These are phyloP conservation scores for Phalera bucephala DNA, from an alignment of 2,888 invertebrate species.

Conservation along the genomic window DNA sequence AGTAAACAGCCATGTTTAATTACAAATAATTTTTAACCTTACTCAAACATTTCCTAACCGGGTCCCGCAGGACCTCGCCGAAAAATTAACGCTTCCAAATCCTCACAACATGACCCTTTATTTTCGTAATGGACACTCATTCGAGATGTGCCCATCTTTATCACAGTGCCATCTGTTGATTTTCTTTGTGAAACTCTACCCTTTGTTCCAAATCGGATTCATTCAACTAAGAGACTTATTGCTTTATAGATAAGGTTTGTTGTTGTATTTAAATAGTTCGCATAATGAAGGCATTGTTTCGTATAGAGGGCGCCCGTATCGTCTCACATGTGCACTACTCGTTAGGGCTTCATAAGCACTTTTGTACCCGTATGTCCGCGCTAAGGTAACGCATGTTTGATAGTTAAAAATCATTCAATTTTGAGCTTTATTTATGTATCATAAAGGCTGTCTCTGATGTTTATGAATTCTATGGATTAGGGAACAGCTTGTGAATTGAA, in stretches of 20 bases:
- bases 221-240: conserved; percentile 45
- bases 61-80: conserved; percentile 23
- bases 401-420: conserved; percentile 16
- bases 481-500: conserved; percentile 23
- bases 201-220: conserved; percentile 39
- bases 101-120: conserved; percentile 45
- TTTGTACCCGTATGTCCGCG: conserved; percentile 45
- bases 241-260: conserved; percentile 42
- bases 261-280: conserved; percentile 39
- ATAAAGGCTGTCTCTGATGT: conserved; percentile 14
- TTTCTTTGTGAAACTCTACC: conserved; percentile 58
- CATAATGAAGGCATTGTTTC: conserved; percentile 57
- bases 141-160: conserved; percentile 50
- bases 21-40: conserved; percentile 13
- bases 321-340: conserved; percentile 53
- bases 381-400: conserved; percentile 27
- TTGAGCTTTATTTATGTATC: conserved; percentile 20
- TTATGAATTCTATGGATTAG: conserved; percentile 14
- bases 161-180: conserved; percentile 71
- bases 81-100: conserved; percentile 34
- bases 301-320: conserved; percentile 60
- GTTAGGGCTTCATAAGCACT: conserved; percentile 54
- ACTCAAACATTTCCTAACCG: conserved; percentile 17
- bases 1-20: conserved; percentile 13
- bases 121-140: conserved; percentile 60